Evolutionary conservation across 2,888 invertebrate species (phyloP), one percentile per base, ranked within the genome.

Genomic region (Leptinotarsa juncta): DNA sequence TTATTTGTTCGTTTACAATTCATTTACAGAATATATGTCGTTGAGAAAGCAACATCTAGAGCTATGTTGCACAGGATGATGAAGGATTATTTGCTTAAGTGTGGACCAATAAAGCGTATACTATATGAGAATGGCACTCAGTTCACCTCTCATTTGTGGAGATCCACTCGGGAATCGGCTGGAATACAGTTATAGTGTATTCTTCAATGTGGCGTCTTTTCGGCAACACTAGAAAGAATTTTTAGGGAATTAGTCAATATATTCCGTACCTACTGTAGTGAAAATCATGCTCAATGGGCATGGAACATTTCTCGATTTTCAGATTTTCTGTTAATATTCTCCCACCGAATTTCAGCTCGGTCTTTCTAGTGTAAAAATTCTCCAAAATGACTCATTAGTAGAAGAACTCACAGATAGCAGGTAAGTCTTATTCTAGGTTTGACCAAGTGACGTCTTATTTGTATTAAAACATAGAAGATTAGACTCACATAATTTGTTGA

Each of bases 71-170:
- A 26, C 16, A 65, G 20, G 26, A 20, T 32, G 5, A 23, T 65
- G 10, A 10, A 1, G 15, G 23, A 65, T 23, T 65, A 65, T 26
- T 23, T 65, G 26, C 7, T 12, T 3, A 14, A 10, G 7, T 23
- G 16, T 65, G 65, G 42, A 20, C 2, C 16, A 42, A 10, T 42
- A 23, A 26, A 26, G 20, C 20, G 7, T 7, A 18, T 65, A 16
- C 65, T 65, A 7, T 42, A 65, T 65, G 65, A 32, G 42, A 65
- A 26, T 16, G 42, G 65, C 65, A 65, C 65, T 16, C 65, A 65
- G 14, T 65, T 23, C 10, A 65, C 65, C 3, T 65, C 65, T 23
- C 5, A 26, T 26, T 16, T 65, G 12, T 65, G 65, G 65, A 15
- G 14, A 26, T 1, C 32, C 10, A 65, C 32, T 26, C 15, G 3